Percentiles rank a stretch among this genome's conserved stretches.
Evolutionary conservation across 2,888 invertebrate genomes (phyloP).

Genomic region (Drosophila pseudotakahashii): DNA sequence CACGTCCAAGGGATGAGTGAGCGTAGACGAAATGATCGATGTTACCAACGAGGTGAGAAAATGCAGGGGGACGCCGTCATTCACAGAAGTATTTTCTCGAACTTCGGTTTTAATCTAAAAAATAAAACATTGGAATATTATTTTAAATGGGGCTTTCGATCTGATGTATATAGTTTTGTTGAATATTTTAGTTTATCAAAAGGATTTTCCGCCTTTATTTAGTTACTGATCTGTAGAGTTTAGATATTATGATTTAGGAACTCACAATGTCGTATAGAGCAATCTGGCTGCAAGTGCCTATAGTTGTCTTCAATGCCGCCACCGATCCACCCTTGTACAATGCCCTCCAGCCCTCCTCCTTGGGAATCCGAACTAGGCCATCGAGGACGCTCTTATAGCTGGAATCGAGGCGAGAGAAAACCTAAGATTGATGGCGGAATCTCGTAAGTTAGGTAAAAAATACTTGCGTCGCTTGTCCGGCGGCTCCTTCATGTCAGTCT

Average conservation of each 20-base stretch:
- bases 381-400: slow-evolving; percentile 48
- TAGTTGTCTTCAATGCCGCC: slow-evolving; percentile 41
- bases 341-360: slow-evolving; percentile 47
- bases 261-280: slow-evolving; percentile 56
- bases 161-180: neutral
- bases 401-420: neutral
- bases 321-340: slow-evolving; percentile 47
- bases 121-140: neutral
- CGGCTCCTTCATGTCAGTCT: slow-evolving; percentile 50
- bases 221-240: neutral
- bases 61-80: slow-evolving; percentile 41
- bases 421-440: slow-evolving; percentile 7
- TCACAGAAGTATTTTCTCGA: slow-evolving; percentile 2
- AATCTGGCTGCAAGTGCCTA: slow-evolving; percentile 52
- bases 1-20: slow-evolving; percentile 55
- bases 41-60: slow-evolving; percentile 45
- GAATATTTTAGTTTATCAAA: neutral
- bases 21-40: slow-evolving; percentile 40
- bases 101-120: slow-evolving; percentile 44
- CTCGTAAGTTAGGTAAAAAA: neutral
- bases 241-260: neutral
- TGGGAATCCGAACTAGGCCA: slow-evolving; percentile 45
- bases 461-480: slow-evolving; percentile 42
- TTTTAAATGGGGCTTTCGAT: neutral
- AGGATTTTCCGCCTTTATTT: neutral